These are phyloP conservation scores for Clitarchus hookeri DNA, from an alignment of 2,888 invertebrate species.

Conservation along the genomic window DNA sequence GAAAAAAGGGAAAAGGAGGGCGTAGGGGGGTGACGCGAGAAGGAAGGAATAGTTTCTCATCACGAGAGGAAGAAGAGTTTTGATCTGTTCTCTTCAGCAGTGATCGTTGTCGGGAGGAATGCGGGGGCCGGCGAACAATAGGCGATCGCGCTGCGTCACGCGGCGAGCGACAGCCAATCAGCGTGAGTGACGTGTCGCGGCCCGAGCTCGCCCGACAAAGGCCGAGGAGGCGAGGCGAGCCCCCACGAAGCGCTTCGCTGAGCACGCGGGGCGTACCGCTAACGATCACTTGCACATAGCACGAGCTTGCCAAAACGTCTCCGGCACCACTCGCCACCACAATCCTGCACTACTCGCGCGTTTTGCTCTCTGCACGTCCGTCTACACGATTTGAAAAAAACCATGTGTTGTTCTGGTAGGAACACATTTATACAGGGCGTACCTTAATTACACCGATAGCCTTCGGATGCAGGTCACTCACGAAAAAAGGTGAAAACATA, in stretches of 20 bases:
- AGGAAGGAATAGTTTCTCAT: neutral
- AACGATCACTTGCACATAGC: neutral
- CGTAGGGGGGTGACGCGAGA: neutral
- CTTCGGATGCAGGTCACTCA: too few relatives aligned
- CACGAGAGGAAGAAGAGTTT: neutral
- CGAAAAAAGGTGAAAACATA: too few relatives aligned
- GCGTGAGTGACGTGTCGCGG: slow-evolving; percentile 39
- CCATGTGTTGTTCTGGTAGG: too few relatives aligned
- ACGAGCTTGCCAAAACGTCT: too few relatives aligned
- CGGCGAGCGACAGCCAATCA: slow-evolving; percentile 41
- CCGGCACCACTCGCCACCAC: too few relatives aligned
- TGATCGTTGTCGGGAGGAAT: neutral
- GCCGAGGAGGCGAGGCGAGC: slow-evolving; percentile 24
- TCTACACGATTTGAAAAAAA: too few relatives aligned
- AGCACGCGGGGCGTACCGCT: neutral
- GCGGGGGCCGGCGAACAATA: slow-evolving; percentile 31
- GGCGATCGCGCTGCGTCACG: slow-evolving; percentile 42
- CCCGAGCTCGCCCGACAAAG: slow-evolving; percentile 41
- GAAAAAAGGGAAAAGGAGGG: neutral
- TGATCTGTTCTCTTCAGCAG: neutral
- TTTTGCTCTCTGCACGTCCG: too few relatives aligned
- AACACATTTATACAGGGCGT: too few relatives aligned
- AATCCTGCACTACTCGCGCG: too few relatives aligned
- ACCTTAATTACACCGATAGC: too few relatives aligned
- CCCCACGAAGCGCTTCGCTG: slow-evolving; percentile 23